phyloP scores from a whole-genome alignment of 2,797 vertebrate species.

The Momotus momota region DNA sequence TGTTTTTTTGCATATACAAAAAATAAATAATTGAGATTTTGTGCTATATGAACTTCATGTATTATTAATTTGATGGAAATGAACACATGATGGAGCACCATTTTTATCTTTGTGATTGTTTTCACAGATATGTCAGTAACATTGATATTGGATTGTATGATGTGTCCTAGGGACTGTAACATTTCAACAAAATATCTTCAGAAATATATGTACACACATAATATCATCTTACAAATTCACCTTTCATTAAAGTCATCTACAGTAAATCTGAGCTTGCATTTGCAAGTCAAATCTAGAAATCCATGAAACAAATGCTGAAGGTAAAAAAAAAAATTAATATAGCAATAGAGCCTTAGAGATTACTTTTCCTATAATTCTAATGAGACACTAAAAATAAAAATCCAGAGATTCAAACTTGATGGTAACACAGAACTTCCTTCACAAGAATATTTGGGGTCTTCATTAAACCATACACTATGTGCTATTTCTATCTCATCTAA shows the following conservation, averaged over 20 bases:
- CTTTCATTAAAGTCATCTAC: constrained; percentile 60
- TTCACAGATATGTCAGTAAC: constrained; percentile 65
- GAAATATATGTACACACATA: constrained; percentile 39
- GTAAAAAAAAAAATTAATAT: constrained; percentile 28
- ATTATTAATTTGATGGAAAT: constrained; percentile 76
- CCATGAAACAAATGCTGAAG: neutral
- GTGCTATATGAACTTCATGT: constrained; percentile 70
- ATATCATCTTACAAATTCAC: constrained; percentile 45
- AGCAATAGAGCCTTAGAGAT: constrained; percentile 18
- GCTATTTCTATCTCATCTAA: constrained; percentile 44
- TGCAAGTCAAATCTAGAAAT: constrained; percentile 63
- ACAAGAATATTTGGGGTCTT: constrained; percentile 26
- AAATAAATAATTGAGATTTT: constrained; percentile 75
- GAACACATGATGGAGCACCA: constrained; percentile 71
- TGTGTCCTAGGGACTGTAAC: constrained; percentile 51
- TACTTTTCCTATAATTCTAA: constrained; percentile 34
- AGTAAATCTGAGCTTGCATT: constrained; percentile 43
- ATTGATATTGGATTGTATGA: constrained; percentile 57
- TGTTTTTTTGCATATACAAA: constrained; percentile 52
- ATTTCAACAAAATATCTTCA: constrained; percentile 61
- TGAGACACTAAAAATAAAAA: constrained; percentile 59
- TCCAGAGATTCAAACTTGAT: neutral
- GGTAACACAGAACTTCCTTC: constrained; percentile 11
- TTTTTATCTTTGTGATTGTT: constrained; percentile 72
- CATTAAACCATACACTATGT: neutral